Evolutionary conservation across 2,888 invertebrate species (phyloP).

Genomic region (Brachypalpus laphriformis): DNA sequence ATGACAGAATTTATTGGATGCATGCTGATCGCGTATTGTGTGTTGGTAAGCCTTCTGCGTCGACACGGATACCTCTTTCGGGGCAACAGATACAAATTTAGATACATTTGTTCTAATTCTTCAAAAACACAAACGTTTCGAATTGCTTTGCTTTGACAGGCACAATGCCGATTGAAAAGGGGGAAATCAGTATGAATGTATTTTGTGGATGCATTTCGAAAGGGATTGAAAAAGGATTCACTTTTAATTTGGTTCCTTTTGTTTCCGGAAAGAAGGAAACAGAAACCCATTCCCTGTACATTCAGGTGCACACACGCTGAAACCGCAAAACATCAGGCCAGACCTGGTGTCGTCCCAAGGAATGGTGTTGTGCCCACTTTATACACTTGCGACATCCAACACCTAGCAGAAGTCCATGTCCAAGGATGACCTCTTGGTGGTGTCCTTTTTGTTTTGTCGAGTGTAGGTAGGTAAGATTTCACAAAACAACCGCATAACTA

Average conservation of each 20-base stretch:
- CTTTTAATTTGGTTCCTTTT: constrained; percentile 40
- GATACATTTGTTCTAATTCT: constrained; percentile 74
- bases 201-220: constrained; percentile 43
- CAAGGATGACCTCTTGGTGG: constrained; percentile 51
- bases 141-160: constrained; percentile 70
- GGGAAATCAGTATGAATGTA: constrained; percentile 18
- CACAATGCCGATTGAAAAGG: constrained; percentile 4
- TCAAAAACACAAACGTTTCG: constrained; percentile 72
- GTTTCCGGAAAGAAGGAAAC: constrained; percentile 61
- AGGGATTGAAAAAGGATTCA: constrained; percentile 66
- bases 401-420: constrained; percentile 30
- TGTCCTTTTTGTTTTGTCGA: constrained; percentile 25
- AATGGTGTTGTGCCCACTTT: background rate
- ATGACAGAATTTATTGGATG: constrained; percentile 73
- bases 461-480: constrained; percentile 47
- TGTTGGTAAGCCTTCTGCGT: constrained; percentile 36
- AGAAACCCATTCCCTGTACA: constrained; percentile 13
- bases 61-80: constrained; percentile 39
- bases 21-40: constrained; percentile 63
- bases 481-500: constrained; percentile 51
- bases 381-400: constrained; percentile 55
- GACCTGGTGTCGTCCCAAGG: constrained; percentile 54
- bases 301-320: constrained; percentile 70
- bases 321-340: constrained; percentile 73
- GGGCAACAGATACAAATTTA: constrained; percentile 70